A percentile compares a stretch with the other conserved stretches of the same genome.
Evolutionary conservation across 2,888 invertebrate genomes (phyloP).

Genomic region (Amblyteles armatorius): DNA sequence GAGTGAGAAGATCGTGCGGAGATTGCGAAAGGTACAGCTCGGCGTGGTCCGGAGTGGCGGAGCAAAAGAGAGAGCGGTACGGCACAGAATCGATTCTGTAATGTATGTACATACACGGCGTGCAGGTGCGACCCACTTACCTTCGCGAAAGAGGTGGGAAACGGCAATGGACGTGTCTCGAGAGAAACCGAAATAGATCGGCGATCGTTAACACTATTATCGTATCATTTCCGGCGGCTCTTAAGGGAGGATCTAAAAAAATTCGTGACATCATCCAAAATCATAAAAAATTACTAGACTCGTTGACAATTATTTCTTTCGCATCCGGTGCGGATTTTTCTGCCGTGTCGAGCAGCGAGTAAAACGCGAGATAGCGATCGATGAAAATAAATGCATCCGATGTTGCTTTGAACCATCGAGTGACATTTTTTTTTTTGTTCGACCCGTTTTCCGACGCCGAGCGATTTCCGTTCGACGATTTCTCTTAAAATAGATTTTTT

Average conservation of each 20-base stretch:
- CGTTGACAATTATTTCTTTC: too few relatives aligned
- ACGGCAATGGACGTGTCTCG: neutral
- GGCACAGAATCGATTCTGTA: conserved; percentile 29
- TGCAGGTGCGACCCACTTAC: conserved; percentile 32
- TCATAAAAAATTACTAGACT: neutral
- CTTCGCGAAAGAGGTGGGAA: neutral
- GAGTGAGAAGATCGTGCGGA: conserved; percentile 12
- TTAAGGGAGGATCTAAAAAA: neutral
- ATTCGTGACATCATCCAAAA: neutral
- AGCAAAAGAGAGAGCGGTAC: conserved; percentile 27
- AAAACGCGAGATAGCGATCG: too few relatives aligned
- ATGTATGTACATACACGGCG: conserved; percentile 12
- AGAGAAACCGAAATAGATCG: neutral
- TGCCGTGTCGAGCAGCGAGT: too few relatives aligned
- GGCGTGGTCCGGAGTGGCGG: conserved; percentile 7
- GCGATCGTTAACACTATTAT: neutral
- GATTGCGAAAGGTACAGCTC: conserved; percentile 8
- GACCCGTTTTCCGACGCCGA: too few relatives aligned
- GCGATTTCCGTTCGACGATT: neutral
- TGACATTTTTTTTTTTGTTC: too few relatives aligned
- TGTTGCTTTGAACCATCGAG: too few relatives aligned
- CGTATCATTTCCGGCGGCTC: neutral
- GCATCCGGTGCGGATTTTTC: too few relatives aligned
- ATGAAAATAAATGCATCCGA: too few relatives aligned
- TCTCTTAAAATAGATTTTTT: neutral